These are phyloP conservation scores for Pyxicephalus adspersus DNA, from an alignment of 2,113 vertebrate species.

Conservation along the genomic window DNA sequence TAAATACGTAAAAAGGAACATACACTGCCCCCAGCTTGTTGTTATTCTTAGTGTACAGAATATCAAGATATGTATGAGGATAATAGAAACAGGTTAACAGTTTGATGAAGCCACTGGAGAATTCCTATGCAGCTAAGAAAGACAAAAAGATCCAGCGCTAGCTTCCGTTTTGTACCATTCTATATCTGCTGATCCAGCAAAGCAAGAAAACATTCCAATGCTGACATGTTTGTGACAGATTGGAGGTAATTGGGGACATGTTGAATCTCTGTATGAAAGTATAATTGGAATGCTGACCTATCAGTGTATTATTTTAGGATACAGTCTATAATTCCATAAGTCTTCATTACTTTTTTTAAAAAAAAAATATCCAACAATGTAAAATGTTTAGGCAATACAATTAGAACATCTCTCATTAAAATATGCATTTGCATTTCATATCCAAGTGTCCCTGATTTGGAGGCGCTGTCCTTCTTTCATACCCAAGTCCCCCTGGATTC, in stretches of 20 bases:
- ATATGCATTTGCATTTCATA: no score
- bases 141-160: background rate
- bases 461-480: no score
- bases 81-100: slow-evolving; percentile 13
- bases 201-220: background rate
- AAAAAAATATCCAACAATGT: no score
- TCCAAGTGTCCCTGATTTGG: no score
- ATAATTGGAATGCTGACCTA: background rate
- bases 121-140: background rate
- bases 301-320: no score
- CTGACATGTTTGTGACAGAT: background rate
- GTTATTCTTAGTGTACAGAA: background rate
- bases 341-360: no score
- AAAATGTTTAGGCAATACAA: no score
- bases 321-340: no score
- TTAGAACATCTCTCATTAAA: no score
- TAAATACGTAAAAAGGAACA: no score
- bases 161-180: slow-evolving; percentile 2
- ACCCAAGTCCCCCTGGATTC: no score
- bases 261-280: background rate
- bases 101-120: background rate
- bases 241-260: slow-evolving; percentile 29
- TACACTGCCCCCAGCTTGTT: background rate
- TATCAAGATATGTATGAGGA: background rate
- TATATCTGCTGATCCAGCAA: slow-evolving; percentile 35